Base-by-base conservation (phyloP, 2,113 vertebrate genomes). In the Takifugu bimaculatus region DNA sequence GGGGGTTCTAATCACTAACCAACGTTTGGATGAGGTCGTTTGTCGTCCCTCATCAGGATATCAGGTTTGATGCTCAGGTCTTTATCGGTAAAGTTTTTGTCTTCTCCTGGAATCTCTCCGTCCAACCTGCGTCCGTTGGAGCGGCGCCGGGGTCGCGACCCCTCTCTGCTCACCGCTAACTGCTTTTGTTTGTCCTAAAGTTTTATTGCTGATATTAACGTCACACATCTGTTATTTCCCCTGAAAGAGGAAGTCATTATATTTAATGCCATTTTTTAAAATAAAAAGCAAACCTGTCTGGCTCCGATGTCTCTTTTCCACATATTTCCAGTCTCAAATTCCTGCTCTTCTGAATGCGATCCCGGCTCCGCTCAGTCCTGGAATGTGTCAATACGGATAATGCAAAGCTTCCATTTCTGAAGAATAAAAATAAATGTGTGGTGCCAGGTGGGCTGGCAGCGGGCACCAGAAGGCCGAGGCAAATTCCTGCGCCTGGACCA, bases 1-100 rank as follows among this genome's bases (percentile, higher is more conserved):
- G 78, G 86, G 91, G 90, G 91, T 81, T 91, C 88, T 90, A 91
- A 92, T 92, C 91, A 92, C 91, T 92, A 92, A 88, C 85, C 79
- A 81, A 85, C 86, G 88, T 88, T 86, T 78, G 74, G 35, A 39
- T 29, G 29, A 29, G 5, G 29, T 20, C 20, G 20, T 20, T 20
- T 20, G 20, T 20, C 20, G 20, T 20, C 20, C 20, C 20, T 20
- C 20, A 29, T 29, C 29, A 29, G 29, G 29, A 5, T 29, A 4
- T 3, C 29, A 5, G 29, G 29, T 11, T 11, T 10, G 35, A 39
- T 10, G 3, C 29, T 32, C 29, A 32, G 29, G 29, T 73, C 78
- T 77, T 79, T 44, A 13, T 78, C 45, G 65, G 75, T 82, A 56
- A 74, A 65, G 14, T 27, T 14, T n/a, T 45, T 14, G 14, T 11